Percentiles rank a stretch among this genome's conserved stretches.
Conservation (phyloP, 1,140 invertebrate genomes). For the Caenorhabditis elegans region DNA sequence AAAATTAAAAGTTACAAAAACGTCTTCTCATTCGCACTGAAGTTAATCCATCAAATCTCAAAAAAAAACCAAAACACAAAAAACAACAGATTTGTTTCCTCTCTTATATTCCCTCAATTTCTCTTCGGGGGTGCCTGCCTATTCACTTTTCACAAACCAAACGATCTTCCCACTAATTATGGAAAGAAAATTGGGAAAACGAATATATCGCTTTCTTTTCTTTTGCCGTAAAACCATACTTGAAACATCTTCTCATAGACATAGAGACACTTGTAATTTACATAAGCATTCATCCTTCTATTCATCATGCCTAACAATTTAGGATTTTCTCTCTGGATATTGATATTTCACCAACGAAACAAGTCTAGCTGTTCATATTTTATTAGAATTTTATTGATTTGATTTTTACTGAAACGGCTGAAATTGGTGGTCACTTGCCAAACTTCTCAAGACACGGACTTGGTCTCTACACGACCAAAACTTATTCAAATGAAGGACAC, state of each 20-base stretch:
- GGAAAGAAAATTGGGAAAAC: neutral
- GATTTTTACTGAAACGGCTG: too few relatives aligned
- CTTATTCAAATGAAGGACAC: too few relatives aligned
- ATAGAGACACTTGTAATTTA: constrained; percentile 3
- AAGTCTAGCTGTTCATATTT: too few relatives aligned
- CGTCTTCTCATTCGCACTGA: neutral
- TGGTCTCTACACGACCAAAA: too few relatives aligned
- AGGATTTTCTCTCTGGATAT: neutral
- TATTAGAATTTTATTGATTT: too few relatives aligned
- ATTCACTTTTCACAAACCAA: neutral
- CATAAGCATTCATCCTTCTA: neutral
- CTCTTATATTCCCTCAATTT: neutral
- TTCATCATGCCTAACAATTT: neutral
- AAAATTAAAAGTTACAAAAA: neutral
- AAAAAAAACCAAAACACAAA: neutral
- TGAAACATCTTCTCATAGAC: neutral
- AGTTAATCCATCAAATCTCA: neutral
- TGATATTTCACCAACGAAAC: too few relatives aligned
- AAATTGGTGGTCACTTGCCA: too few relatives aligned
- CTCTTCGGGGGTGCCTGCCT: too few relatives aligned
- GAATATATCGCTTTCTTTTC: neutral
- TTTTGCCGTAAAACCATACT: constrained; percentile 15
- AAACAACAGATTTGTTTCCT: neutral
- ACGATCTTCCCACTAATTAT: constrained; percentile 3
- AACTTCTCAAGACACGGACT: too few relatives aligned